Conservation (phyloP, 2,113 vertebrate genomes). For the Orientallactaga bullata region DNA sequence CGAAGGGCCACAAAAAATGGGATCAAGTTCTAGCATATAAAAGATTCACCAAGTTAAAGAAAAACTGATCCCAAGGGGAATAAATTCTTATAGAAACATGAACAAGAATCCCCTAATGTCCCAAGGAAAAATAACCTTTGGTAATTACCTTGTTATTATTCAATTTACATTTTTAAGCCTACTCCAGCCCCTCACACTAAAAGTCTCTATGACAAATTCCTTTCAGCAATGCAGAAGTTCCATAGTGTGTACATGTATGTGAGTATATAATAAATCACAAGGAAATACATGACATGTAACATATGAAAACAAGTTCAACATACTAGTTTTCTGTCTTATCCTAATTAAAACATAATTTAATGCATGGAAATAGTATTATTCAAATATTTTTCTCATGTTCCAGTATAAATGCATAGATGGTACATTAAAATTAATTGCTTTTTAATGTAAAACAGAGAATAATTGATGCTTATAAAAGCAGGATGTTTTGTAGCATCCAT, state of each 20-base stretch:
- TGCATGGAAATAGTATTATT: background rate
- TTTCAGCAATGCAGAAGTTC: background rate
- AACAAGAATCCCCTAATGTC: background rate
- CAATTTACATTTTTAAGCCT: slow-evolving; percentile 40
- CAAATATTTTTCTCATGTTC: background rate
- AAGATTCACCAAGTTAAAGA: slow-evolving; percentile 62
- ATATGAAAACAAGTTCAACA: slow-evolving; percentile 13
- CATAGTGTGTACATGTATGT: background rate
- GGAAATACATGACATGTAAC: background rate
- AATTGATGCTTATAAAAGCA: slow-evolving; percentile 29
- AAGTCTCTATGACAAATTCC: slow-evolving; percentile 20
- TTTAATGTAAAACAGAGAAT: background rate
- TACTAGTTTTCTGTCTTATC: slow-evolving; percentile 1
- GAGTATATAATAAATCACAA: background rate
- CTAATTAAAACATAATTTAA: slow-evolving; percentile 29
- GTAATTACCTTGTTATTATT: slow-evolving; percentile 49
- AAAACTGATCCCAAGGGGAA: slow-evolving; percentile 64
- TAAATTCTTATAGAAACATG: background rate
- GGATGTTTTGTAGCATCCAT: background rate
- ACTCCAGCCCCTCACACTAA: background rate
- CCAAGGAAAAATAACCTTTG: slow-evolving; percentile 5
- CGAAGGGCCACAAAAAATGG: slow-evolving; percentile 51
- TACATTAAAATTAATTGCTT: slow-evolving; percentile 25
- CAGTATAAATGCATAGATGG: background rate
- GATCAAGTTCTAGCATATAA: slow-evolving; percentile 49